Evolutionary conservation across 2,797 vertebrate species (phyloP).

Genomic region (Smutsia gigantea): DNA sequence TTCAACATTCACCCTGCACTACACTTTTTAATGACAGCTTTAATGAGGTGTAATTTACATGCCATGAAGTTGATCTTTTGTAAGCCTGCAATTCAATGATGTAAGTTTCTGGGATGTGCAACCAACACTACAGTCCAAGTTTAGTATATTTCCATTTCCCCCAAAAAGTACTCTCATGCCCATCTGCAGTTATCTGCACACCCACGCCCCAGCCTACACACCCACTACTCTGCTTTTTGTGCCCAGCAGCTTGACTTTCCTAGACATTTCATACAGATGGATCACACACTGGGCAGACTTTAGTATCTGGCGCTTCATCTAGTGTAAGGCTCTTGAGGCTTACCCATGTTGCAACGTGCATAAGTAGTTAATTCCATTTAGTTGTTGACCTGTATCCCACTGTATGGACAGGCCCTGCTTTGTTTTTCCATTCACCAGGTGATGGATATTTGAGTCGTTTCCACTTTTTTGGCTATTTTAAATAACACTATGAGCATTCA

Average conservation of each 20-base stretch:
- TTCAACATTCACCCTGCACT: not conserved
- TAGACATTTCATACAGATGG: not conserved
- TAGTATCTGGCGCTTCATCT: not conserved
- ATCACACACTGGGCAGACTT: not conserved
- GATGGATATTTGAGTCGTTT: not conserved
- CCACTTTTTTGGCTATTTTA: not conserved
- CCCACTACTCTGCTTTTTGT: not conserved
- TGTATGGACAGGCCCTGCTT: not conserved
- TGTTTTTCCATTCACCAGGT: not conserved
- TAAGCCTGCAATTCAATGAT: not conserved
- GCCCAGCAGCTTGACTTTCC: not conserved
- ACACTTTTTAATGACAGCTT: not conserved
- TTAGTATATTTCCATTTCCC: not conserved
- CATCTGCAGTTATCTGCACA: not conserved
- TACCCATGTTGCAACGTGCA: not conserved
- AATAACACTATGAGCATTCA: not conserved
- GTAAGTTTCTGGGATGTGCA: not conserved
- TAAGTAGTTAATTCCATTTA: not conserved
- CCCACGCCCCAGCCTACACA: not conserved
- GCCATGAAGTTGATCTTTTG: not conserved
- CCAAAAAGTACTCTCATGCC: not conserved
- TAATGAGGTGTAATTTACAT: not conserved
- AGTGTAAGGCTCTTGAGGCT: not conserved
- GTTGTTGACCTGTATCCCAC: not conserved
- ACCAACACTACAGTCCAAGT: not conserved